A percentile compares a stretch with the other conserved stretches of the same genome.
These are phyloP conservation scores for Zingel zingel DNA, from an alignment of 2,113 vertebrate species.

Conservation along the genomic window DNA sequence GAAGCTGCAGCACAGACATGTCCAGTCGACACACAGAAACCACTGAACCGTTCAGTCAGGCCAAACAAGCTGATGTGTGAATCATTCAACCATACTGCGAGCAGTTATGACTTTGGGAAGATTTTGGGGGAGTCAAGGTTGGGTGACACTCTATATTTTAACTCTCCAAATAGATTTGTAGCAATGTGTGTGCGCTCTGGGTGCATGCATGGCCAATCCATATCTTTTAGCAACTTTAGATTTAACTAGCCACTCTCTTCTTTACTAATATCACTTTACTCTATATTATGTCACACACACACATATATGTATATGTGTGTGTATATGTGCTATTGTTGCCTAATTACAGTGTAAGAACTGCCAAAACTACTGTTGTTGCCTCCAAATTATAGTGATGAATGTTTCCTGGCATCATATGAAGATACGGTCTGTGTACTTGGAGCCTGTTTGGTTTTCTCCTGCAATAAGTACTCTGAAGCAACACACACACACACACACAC, in stretches of 20 bases:
- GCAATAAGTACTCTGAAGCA: constrained; percentile 19
- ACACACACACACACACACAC: constrained; percentile 34
- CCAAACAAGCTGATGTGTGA: constrained; percentile 59
- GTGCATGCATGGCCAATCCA: not conserved
- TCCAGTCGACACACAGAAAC: constrained; percentile 50
- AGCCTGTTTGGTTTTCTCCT: constrained; percentile 36
- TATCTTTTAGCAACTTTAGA: not conserved
- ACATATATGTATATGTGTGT: not conserved
- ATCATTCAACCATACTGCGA: constrained; percentile 32
- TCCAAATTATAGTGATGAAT: constrained; percentile 51
- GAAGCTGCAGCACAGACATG: constrained; percentile 36
- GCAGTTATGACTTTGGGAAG: constrained; percentile 36
- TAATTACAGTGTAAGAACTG: constrained; percentile 32
- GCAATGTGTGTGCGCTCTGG: not conserved
- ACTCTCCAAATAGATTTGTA: constrained; percentile 30
- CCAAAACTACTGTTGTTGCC: constrained; percentile 15
- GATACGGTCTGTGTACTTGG: constrained; percentile 28
- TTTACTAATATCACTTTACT: constrained; percentile 5
- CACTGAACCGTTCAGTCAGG: constrained; percentile 31
- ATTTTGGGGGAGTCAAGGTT: constrained; percentile 37
- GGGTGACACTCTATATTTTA: constrained; percentile 28
- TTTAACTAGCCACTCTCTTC: not conserved
- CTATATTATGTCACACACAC: too few species aligned
- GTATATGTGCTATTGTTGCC: constrained; percentile 12
- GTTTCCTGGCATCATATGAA: constrained; percentile 50